Percentiles rank a stretch among this genome's conserved stretches.
Evolutionary conservation across 2,113 vertebrate species (phyloP).

Genomic region (Turnix velox): DNA sequence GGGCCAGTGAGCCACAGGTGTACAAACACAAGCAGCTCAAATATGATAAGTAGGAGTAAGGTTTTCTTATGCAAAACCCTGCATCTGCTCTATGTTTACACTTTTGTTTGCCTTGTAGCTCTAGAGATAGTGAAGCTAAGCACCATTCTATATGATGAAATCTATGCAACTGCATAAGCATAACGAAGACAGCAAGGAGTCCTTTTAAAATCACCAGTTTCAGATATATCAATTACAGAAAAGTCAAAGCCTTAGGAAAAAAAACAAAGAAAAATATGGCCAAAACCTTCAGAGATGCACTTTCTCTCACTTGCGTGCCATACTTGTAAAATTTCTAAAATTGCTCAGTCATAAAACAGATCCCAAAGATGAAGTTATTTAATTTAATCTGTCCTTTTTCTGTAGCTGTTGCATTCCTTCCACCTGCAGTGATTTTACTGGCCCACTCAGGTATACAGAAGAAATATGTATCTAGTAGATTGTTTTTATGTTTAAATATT

Average conservation of each 20-base stretch:
- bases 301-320: neutral
- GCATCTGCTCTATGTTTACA: conserved; percentile 32
- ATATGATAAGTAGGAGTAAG: neutral
- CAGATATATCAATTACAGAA: neutral
- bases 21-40: conserved; percentile 26
- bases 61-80: conserved; percentile 7
- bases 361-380: neutral
- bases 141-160: neutral
- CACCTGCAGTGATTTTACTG: neutral
- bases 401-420: neutral
- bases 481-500: conserved; percentile 58
- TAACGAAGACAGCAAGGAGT: neutral
- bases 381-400: neutral
- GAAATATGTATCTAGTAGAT: neutral
- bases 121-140: conserved; percentile 3
- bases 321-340: neutral
- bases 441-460: neutral
- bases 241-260: neutral
- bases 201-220: neutral
- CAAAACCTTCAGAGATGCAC: neutral
- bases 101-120: conserved; percentile 11
- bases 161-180: neutral
- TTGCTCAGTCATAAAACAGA: neutral
- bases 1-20: neutral
- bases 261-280: neutral